Base-by-base conservation (phyloP, 2,113 vertebrate genomes). In the Phyllostomus hastatus region DNA sequence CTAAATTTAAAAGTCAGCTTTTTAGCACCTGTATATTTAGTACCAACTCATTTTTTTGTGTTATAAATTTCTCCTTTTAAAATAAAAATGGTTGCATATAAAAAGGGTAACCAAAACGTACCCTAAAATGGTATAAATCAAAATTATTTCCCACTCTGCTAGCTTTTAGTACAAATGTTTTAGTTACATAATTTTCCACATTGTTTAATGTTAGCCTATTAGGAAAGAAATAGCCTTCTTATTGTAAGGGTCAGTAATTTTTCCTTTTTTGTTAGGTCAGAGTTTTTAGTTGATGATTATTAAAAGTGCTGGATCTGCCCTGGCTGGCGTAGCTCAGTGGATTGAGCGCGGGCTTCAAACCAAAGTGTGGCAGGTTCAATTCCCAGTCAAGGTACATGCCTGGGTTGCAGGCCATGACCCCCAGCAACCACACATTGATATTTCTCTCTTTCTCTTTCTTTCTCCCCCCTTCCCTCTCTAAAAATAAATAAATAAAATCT, bases 81-180 rank as follows among this genome's bases (percentile, higher is more conserved):
- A 90, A 31, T 57, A 50, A 91, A 91, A 75, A n/a, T 15, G 33
- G 10, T 89, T 57, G 2, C 54, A 35, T 81, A 26, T 72, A 90
- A 93, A 72, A 54, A 52, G 6, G 20, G 69, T 31, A 52, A 89
- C 41, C 33, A 79, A 83, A 88, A 75, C 46, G 12, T 80, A 80
- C 24, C 28, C 12, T 26, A 46, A 88, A 67, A n/a, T 67, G 46
- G 16, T 88, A 73, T 46, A 73, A 90, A 78, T 91, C 3, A 73
- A 69, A 97, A 87, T 89, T 81, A 81, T 88, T 95, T 96, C 79
- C 94, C 11, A 48, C 28, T 76, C 26, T 96, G 16, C 17, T 83
- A 64, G 2, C 70, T 91, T 88, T 84, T 85, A 84, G 24, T 94
- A 64, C 33, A 89, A 83, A 57, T 76, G 12, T 82, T 90, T 46